These are phyloP conservation scores for Nomada ruficornis DNA, from an alignment of 2,888 invertebrate genomes.

Conservation along the genomic window DNA sequence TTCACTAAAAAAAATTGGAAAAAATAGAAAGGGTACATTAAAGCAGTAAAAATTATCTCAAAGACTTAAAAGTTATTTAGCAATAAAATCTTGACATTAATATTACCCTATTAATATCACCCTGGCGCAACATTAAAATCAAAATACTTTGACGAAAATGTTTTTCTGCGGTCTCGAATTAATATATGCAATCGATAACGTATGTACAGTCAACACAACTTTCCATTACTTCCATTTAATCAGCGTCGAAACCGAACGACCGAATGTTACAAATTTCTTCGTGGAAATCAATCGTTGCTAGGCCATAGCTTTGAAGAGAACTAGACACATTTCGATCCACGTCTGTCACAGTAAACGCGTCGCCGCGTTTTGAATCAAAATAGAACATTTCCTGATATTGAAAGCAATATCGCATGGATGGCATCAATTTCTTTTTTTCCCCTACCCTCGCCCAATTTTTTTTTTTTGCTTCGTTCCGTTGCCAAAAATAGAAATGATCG, in stretches of 20 bases:
- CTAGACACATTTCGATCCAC: slow-evolving; percentile 3
- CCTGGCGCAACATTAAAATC: neutral
- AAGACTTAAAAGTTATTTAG: neutral
- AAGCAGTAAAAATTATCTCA: neutral
- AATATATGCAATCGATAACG: slow-evolving; percentile 10
- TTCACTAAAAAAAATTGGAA: neutral
- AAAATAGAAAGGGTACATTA: neutral
- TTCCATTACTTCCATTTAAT: neutral
- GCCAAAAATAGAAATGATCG: slow-evolving; percentile 58
- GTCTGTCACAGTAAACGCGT: slow-evolving; percentile 8
- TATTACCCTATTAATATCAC: neutral
- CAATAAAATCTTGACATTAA: neutral
- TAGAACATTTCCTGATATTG: slow-evolving; percentile 42
- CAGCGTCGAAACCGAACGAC: neutral
- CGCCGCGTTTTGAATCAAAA: slow-evolving; percentile 33
- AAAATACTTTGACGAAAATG: neutral
- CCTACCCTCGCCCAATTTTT: neutral
- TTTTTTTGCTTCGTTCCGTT: slow-evolving; percentile 5
- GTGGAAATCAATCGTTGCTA: slow-evolving; percentile 2
- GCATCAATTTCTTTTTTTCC: slow-evolving; percentile 30
- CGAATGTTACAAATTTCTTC: slow-evolving; percentile 12
- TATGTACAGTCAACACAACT: neutral
- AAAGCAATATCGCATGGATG: slow-evolving; percentile 36
- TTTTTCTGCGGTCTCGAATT: neutral
- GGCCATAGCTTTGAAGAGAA: slow-evolving; percentile 1